phyloP scores from a whole-genome alignment of 2,113 vertebrate genomes.

The Grantiella picta region DNA sequence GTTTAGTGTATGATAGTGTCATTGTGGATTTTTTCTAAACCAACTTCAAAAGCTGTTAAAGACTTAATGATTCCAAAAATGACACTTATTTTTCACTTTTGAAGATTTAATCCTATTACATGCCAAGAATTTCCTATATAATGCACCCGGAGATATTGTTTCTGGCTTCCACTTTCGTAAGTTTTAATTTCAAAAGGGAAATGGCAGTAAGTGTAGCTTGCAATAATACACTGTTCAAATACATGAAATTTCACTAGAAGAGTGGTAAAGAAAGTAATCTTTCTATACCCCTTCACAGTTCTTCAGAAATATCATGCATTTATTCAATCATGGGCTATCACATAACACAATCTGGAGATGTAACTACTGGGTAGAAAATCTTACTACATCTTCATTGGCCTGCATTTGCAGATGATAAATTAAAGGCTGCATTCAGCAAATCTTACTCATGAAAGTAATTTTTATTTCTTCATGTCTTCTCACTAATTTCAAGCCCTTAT shows the following conservation, averaged over 20 bases:
- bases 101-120: neutral
- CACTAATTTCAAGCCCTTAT: neutral
- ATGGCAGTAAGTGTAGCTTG: neutral
- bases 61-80: neutral
- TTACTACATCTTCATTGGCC: neutral
- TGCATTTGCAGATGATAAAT: constrained; percentile 2
- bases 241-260: neutral
- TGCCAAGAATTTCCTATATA: neutral
- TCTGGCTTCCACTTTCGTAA: neutral
- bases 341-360: neutral
- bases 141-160: neutral
- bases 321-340: neutral
- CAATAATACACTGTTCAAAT: neutral
- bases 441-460: neutral
- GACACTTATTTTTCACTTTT: neutral
- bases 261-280: neutral
- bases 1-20: neutral
- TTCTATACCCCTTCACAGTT: neutral
- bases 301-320: neutral
- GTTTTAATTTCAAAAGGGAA: neutral
- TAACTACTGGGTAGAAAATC: neutral
- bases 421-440: constrained; percentile 10
- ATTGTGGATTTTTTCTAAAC: neutral
- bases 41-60: neutral
- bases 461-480: neutral